Evolutionary conservation across 2,888 invertebrate genomes (phyloP).

Genomic region (Agonopterix arenella): DNA sequence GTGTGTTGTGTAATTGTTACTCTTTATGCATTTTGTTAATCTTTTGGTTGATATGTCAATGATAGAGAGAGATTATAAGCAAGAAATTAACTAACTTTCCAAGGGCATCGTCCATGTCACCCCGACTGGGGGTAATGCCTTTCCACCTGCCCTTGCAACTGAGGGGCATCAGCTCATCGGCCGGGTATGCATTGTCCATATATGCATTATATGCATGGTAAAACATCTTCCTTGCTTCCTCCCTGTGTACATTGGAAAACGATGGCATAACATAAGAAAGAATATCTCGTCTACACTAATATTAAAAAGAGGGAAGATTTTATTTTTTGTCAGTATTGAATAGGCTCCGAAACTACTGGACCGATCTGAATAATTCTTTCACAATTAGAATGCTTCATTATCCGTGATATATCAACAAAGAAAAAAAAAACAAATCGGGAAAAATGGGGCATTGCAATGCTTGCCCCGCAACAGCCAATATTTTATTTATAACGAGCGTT

Average conservation of each 20-base stretch:
- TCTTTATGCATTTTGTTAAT: no score
- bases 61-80: no score
- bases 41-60: no score
- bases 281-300: not conserved
- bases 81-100: constrained; percentile 88
- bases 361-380: no score
- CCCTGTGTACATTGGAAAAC: constrained; percentile 70
- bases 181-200: constrained; percentile 98
- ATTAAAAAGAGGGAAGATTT: not conserved
- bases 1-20: no score
- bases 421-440: not conserved
- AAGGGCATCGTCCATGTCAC: constrained; percentile 96
- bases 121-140: constrained; percentile 92
- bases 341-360: no score
- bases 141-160: constrained; percentile 95
- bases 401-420: not conserved
- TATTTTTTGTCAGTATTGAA: no score
- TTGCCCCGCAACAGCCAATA: no score
- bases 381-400: no score
- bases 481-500: no score
- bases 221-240: constrained; percentile 96
- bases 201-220: constrained; percentile 97
- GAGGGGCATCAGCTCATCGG: constrained; percentile 98
- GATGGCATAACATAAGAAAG: no score
- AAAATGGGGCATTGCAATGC: no score